Evolutionary conservation across 2,888 invertebrate species (phyloP).

Genomic region (Frankliniella intonsa): DNA sequence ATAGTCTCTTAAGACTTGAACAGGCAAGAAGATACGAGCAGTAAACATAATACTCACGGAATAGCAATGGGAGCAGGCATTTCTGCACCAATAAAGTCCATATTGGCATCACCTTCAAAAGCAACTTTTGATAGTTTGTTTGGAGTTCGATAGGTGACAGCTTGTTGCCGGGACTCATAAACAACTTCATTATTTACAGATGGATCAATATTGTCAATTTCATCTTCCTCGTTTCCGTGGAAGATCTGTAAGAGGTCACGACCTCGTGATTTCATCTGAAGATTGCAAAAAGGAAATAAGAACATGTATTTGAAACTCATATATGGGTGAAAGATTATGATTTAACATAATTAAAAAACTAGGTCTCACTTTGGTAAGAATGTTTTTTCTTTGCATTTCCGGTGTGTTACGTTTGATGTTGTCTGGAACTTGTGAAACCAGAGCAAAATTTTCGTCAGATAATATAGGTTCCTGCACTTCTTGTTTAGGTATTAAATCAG

Average conservation of each 20-base stretch:
- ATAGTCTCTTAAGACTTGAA: neutral
- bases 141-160: neutral
- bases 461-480: neutral
- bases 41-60: neutral
- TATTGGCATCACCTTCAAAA: neutral
- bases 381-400: slow-evolving; percentile 56
- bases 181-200: neutral
- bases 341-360: no score
- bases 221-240: slow-evolving; percentile 45
- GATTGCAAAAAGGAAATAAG: slow-evolving; percentile 35
- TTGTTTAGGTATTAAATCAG: neutral
- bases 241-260: slow-evolving; percentile 39
- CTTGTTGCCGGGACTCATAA: neutral
- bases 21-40: neutral
- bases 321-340: slow-evolving; percentile 36
- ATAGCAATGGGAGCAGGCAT: slow-evolving; percentile 39
- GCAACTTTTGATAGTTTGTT: neutral
- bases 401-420: slow-evolving; percentile 59
- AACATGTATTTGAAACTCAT: slow-evolving; percentile 41
- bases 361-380: slow-evolving; percentile 46
- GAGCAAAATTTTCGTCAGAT: neutral
- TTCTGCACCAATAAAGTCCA: slow-evolving; percentile 34
- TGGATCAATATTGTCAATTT: neutral
- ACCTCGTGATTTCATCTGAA: slow-evolving; percentile 45
- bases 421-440: slow-evolving; percentile 42